Evolutionary conservation across 2,113 vertebrate genomes (phyloP).

Genomic region (Albula goreensis): DNA sequence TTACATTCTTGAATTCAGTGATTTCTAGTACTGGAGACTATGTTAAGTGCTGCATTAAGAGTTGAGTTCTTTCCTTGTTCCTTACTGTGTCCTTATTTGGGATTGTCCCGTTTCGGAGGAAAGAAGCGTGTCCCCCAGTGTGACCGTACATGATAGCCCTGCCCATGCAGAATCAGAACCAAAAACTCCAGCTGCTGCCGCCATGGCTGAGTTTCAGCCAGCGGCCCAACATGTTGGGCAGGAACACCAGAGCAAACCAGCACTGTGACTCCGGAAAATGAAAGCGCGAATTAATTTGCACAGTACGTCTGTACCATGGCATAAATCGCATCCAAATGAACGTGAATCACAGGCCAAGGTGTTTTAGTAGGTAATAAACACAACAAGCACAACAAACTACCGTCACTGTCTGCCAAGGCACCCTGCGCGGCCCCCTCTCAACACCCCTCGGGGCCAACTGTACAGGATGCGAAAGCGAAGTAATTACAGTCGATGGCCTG

Average conservation of each 20-base stretch:
- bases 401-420: not conserved
- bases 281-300: not conserved
- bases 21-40: not conserved
- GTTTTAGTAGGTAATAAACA: constrained; percentile 2
- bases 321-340: not conserved
- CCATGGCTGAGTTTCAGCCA: not conserved
- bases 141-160: constrained; percentile 7
- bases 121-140: not conserved
- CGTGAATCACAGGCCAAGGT: not conserved
- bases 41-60: not conserved
- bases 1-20: not conserved
- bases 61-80: not conserved
- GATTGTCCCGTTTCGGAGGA: not conserved
- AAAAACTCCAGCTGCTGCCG: not conserved
- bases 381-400: not conserved
- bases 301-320: not conserved
- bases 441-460: not conserved
- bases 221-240: not conserved
- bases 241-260: not conserved
- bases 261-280: not conserved
- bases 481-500: constrained; percentile 16
- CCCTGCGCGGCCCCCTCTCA: not conserved
- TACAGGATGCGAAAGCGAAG: not conserved
- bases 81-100: not conserved
- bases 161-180: not conserved